These are phyloP conservation scores for Hesperia comma DNA, from an alignment of 2,888 invertebrate species.

Conservation along the genomic window DNA sequence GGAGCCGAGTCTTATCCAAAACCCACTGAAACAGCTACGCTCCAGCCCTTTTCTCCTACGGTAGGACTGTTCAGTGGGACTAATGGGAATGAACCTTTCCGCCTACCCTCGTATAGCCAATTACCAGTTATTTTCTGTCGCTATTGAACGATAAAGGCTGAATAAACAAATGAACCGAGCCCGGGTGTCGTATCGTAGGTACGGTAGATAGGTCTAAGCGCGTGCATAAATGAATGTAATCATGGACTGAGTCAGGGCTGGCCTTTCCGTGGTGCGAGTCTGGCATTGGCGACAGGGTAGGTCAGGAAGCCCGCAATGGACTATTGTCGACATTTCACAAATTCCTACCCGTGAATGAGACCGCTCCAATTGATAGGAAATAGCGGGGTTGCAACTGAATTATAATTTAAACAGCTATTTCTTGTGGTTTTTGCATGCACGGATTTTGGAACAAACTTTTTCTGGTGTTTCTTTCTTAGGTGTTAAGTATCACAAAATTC, in stretches of 20 bases:
- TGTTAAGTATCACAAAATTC: too few relatives aligned
- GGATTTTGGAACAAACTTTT: too few relatives aligned
- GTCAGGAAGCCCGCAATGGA: slow-evolving; percentile 19
- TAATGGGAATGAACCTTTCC: too few relatives aligned
- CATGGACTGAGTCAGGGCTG: slow-evolving; percentile 17
- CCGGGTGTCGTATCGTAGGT: neutral
- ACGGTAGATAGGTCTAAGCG: neutral
- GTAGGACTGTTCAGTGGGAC: too few relatives aligned
- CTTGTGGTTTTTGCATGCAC: too few relatives aligned
- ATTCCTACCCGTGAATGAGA: slow-evolving; percentile 21
- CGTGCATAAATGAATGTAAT: slow-evolving; percentile 29
- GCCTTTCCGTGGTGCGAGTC: slow-evolving; percentile 15
- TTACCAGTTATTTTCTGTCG: neutral
- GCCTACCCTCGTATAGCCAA: neutral
- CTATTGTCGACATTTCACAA: slow-evolving; percentile 25
- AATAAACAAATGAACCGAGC: neutral
- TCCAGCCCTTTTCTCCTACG: too few relatives aligned
- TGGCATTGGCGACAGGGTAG: slow-evolving; percentile 15
- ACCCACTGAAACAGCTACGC: too few relatives aligned
- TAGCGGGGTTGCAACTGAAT: neutral
- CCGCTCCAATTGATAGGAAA: neutral
- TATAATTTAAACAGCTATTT: too few relatives aligned
- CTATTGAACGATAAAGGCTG: too few relatives aligned
- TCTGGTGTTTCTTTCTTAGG: too few relatives aligned
- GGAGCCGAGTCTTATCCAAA: too few relatives aligned